Evolutionary conservation across 2,797 vertebrate genomes (phyloP).

Genomic region (Margarornis squamiger): DNA sequence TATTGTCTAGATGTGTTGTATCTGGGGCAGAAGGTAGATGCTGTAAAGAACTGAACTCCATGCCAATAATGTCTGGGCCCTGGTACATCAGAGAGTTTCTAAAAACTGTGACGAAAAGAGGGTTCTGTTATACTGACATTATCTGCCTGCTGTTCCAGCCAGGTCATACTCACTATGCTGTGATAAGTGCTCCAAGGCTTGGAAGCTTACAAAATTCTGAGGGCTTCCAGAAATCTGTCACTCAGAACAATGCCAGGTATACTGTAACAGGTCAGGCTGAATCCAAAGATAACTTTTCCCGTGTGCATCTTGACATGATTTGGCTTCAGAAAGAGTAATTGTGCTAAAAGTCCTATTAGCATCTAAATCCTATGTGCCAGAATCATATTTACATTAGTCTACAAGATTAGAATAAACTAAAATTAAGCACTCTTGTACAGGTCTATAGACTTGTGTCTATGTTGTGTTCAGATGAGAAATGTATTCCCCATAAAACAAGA

Average conservation of each 20-base stretch:
- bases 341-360: background rate
- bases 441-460: background rate
- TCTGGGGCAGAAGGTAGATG: background rate
- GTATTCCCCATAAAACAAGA: background rate
- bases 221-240: background rate
- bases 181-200: background rate
- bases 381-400: background rate
- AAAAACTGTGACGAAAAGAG: background rate
- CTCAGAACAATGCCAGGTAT: background rate
- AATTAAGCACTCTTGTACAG: background rate
- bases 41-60: background rate
- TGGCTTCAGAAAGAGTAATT: background rate
- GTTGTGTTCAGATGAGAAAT: background rate
- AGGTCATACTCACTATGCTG: background rate
- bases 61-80: background rate
- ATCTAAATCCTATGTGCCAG: background rate
- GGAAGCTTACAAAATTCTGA: background rate
- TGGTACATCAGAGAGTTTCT: background rate
- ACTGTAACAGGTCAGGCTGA: background rate
- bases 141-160: background rate
- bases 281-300: background rate
- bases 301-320: background rate
- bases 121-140: background rate
- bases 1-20: background rate
- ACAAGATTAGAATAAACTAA: background rate